Base-by-base conservation (phyloP, 1,140 invertebrate species). In the Drosophila parabipectinata region DNA sequence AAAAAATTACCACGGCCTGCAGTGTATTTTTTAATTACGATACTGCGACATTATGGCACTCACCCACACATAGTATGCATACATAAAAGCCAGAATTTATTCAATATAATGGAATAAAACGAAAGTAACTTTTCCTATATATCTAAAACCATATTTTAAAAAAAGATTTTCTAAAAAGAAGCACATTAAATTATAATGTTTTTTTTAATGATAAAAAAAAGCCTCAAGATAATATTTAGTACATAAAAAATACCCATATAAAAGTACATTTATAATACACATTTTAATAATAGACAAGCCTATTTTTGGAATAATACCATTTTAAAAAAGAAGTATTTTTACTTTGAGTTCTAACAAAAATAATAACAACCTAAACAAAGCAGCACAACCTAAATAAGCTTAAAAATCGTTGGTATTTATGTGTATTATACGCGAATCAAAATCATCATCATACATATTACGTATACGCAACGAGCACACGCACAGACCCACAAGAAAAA, bases 11-110 rank as follows among this genome's bases (percentile, higher is more conserved):
- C 50, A n/a, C 21, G 67, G 24, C 57, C 64, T 75, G 79, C 79
- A 83, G 67, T 88, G 83, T 72, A 57, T 76, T 88, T 87, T 88
- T 88, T 88, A 88, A 88, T 88, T 88, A 88, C 83, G 72, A 77
- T 79, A 87, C 83, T 88, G 83, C 83, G 59, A 69, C 79, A 88
- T 83, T 88, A 74, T 74, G 76, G 56, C 72, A 66, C 71, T 75
- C 82, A 87, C 48, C 66, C 67, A 64, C 3, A 21, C 21, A 21
- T 85, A 57, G 66, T 63, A 73, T 74, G 41, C 60, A 74, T 75
- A 72, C 66, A 74, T 74, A 60, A 74, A 58, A 45, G 71, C 28
- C 48, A 21, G 15, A 75, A 66, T 48, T 26, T 52, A 37, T 55
- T 50, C 39, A 55, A 39, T 37, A 54, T 66, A 64, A 18, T 32